Evolutionary conservation across 2,888 invertebrate genomes (phyloP), one percentile per base, ranked within the genome.

Genomic region (Hydraecia micacea): DNA sequence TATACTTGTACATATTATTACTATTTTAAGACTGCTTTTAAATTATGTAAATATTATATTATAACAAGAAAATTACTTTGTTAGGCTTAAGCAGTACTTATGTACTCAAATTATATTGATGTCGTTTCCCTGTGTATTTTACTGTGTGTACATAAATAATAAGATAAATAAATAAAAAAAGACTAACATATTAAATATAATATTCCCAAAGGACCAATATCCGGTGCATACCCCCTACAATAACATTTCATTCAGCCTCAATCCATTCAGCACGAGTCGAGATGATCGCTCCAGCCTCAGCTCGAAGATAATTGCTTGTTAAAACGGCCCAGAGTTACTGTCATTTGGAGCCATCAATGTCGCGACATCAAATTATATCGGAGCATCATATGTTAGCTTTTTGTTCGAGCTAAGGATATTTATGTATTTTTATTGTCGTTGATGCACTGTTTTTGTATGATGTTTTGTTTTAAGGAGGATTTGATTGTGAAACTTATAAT

Each of bases 291-390:
- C 36, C 85, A 62, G 60, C 42, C 36, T 69, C 52, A 36, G 55
- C n/a, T 79, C 63, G 42, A 74, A 75, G 60, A 81, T 86, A 85
- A 87, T 86, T 86, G 81, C 85, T 81, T 66, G 74, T 78, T 76
- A 78, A 80, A 75, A 7, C 58, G 55, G 60, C 60, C 42, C 66
- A 42, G 39, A 73, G 73, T n/a, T 62, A 62, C 65, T 74, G 87
- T 74, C 85, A 77, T 86, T 69, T 68, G 2, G 80, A 21, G 1
- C 73, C 84, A 79, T 84, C 84, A 84, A 79, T 83, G 86, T 84
- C 72, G 66, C 52, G 68, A 66, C 86, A 73, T 86, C 67, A 71
- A 84, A 84, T 84, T 78, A 79, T 46, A 79, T 39, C 60, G 58
- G 46, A 55, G 28, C 28, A 39, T 75, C 60, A 76, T 71, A 42